phyloP scores from a whole-genome alignment of 2,888 invertebrate species.

The Drosophila pegasa region DNA sequence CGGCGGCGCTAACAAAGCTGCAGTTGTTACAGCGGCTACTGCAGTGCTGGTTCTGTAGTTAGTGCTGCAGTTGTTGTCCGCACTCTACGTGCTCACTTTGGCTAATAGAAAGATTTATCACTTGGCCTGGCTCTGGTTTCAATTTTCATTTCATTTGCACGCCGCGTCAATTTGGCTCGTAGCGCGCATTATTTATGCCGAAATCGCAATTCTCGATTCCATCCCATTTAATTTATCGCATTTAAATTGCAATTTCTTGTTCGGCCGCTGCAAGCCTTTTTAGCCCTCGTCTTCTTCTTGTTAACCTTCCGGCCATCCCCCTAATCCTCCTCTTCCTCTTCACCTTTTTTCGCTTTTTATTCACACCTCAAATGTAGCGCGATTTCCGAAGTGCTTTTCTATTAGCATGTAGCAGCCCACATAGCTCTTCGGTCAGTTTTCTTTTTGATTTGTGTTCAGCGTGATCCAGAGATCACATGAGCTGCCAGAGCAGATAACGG shows the following conservation, averaged over 20 bases:
- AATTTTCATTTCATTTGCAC: conserved; percentile 79
- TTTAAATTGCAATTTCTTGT: conserved; percentile 81
- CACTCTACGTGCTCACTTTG: conserved; percentile 61
- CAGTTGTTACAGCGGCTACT: conserved; percentile 15
- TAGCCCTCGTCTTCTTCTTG: conserved; percentile 10
- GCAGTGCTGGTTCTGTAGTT: conserved; percentile 11
- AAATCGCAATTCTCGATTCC: conserved; percentile 31
- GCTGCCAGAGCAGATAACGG: conserved; percentile 37
- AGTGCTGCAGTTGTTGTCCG: conserved; percentile 21
- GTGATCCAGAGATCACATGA: conserved; percentile 49
- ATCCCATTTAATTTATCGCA: conserved; percentile 71
- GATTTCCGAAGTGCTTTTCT: conserved; percentile 70
- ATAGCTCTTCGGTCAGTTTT: conserved; percentile 28
- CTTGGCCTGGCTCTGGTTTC: conserved; percentile 65
- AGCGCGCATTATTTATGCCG: conserved; percentile 66
- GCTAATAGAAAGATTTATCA: conserved; percentile 83
- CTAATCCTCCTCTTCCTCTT: not conserved
- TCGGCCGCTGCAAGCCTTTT: conserved; percentile 24
- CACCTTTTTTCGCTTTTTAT: conserved; percentile 6
- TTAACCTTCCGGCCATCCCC: conserved; percentile 4
- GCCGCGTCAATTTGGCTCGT: conserved; percentile 62
- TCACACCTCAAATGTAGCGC: conserved; percentile 77
- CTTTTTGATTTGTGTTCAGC: conserved; percentile 50
- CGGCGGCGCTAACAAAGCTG: conserved; percentile 61
- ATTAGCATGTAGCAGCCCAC: conserved; percentile 64